Conservation (phyloP, 1,140 invertebrate species). For the Choristoneura fumiferana region DNA sequence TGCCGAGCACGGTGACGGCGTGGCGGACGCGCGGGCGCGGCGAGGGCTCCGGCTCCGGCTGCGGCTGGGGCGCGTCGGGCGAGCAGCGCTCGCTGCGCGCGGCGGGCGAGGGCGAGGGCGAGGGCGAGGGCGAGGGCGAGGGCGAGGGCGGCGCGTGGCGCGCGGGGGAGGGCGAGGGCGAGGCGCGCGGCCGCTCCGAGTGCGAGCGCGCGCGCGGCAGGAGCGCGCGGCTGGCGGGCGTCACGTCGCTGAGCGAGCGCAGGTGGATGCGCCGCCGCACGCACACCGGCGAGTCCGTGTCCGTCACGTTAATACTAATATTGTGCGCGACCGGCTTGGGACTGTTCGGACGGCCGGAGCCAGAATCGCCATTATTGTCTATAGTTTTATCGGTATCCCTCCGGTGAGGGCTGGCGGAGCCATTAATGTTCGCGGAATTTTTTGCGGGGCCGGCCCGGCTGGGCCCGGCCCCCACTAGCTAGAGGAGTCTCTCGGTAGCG, state of each 20-base stretch:
- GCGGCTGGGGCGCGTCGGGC: conserved; percentile 33
- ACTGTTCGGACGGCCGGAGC: conserved; percentile 28
- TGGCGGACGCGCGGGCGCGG: no score
- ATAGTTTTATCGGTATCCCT: no score
- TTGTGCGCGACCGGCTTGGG: conserved; percentile 41
- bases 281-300: conserved; percentile 55
- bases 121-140: conserved; percentile 21
- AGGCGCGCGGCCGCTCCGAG: conserved; percentile 49
- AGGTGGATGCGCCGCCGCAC: conserved; percentile 62
- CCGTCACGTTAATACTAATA: conserved; percentile 71
- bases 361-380: no score
- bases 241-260: conserved; percentile 72
- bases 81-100: conserved; percentile 40
- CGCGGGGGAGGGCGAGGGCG: conserved; percentile 37
- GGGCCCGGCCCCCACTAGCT: conserved; percentile 82
- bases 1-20: conserved; percentile 18
- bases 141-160: conserved; percentile 22
- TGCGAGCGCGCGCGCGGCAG: conserved; percentile 59
- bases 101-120: conserved; percentile 20
- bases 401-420: conserved; percentile 45
- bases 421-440: conserved; percentile 47
- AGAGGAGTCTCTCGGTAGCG: conserved; percentile 88
- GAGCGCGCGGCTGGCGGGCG: conserved; percentile 53
- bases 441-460: conserved; percentile 77
- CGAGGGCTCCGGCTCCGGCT: conserved; percentile 21